Percentiles rank a stretch among this genome's conserved stretches.
These are phyloP conservation scores for Theretra japonica DNA, from an alignment of 2,888 invertebrate genomes.

Conservation along the genomic window DNA sequence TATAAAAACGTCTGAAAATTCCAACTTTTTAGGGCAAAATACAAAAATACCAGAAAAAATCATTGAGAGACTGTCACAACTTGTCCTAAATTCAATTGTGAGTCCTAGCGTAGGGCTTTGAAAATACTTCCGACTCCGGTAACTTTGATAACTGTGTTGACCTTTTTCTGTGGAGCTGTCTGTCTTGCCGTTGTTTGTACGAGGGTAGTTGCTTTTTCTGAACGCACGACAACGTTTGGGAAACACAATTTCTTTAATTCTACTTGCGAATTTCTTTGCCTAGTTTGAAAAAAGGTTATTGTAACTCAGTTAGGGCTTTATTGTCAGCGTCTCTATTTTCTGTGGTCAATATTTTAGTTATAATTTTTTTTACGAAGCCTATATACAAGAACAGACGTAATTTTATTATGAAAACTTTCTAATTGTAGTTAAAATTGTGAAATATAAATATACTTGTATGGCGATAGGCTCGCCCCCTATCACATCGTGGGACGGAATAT, in stretches of 20 bases:
- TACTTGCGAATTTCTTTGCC: not conserved
- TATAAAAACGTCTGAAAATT: not conserved
- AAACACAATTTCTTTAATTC: not conserved
- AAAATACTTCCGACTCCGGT: conserved; percentile 31
- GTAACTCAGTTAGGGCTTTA: too few species aligned
- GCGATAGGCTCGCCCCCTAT: too few species aligned
- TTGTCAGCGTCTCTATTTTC: too few species aligned
- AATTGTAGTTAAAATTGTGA: too few species aligned
- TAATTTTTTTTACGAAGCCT: too few species aligned
- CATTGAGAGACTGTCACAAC: conserved; percentile 36
- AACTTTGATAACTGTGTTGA: conserved; percentile 38
- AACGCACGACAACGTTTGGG: not conserved
- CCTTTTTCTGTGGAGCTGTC: conserved; percentile 28
- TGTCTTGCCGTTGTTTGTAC: not conserved
- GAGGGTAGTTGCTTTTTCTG: not conserved
- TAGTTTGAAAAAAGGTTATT: too few species aligned
- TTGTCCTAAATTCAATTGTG: conserved; percentile 40
- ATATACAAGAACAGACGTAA: too few species aligned
- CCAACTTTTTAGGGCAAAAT: not conserved
- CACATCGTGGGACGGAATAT: too few species aligned
- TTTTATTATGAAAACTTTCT: too few species aligned
- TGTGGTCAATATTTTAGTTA: too few species aligned
- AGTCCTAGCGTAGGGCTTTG: conserved; percentile 36
- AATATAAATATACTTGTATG: too few species aligned
- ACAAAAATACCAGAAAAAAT: conserved; percentile 31